A percentile compares a stretch with the other conserved stretches of the same genome.
Evolutionary conservation across 2,888 invertebrate species (phyloP).

Genomic region (Boloria selene): DNA sequence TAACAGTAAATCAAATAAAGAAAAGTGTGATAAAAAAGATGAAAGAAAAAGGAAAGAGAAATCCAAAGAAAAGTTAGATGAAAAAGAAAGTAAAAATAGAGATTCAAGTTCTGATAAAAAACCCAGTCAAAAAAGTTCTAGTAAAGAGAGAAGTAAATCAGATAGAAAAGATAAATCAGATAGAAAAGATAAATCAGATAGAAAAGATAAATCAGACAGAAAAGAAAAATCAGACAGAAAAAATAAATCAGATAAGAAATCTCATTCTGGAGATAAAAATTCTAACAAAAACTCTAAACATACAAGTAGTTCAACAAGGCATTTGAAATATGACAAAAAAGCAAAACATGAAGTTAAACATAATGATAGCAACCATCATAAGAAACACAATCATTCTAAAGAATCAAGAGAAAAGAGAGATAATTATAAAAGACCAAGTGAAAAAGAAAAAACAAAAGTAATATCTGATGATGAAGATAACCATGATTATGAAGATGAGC

Average conservation of each 20-base stretch:
- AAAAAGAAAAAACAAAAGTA: conserved; percentile 28
- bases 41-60: conserved; percentile 51
- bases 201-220: conserved; percentile 55
- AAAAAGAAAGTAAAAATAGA: conserved; percentile 51
- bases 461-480: conserved; percentile 57
- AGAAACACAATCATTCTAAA: conserved; percentile 56
- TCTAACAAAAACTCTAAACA: conserved; percentile 30
- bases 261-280: conserved; percentile 41
- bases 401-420: conserved; percentile 53
- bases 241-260: conserved; percentile 48
- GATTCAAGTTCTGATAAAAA: conserved; percentile 55
- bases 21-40: conserved; percentile 44
- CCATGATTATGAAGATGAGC: conserved; percentile 51
- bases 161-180: conserved; percentile 55
- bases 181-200: conserved; percentile 40
- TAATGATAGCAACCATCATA: conserved; percentile 49
- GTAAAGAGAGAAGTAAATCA: conserved; percentile 56
- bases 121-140: conserved; percentile 62
- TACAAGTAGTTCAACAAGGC: conserved; percentile 34
- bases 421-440: conserved; percentile 49
- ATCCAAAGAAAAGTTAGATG: conserved; percentile 48
- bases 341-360: conserved; percentile 52
- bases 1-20: conserved; percentile 50
- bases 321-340: conserved; percentile 43
- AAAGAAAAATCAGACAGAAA: conserved; percentile 49